A percentile compares a stretch with the other conserved stretches of the same genome.
phyloP scores from a whole-genome alignment of 2,888 invertebrate species.

The Osmoderma eremita region DNA sequence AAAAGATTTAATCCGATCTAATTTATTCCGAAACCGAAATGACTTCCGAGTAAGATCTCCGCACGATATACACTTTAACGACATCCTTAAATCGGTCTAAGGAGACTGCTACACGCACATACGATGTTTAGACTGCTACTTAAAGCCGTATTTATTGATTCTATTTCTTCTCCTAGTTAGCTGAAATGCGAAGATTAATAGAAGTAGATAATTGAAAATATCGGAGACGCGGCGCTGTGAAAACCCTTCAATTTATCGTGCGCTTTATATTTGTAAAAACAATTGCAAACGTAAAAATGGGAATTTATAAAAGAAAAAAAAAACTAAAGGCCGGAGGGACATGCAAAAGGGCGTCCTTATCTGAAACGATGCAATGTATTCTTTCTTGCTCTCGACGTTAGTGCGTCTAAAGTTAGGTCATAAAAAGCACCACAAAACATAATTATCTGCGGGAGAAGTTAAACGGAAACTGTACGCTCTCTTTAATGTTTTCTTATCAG shows the following conservation, averaged over 20 bases:
- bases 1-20: conserved; percentile 57
- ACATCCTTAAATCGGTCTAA: conserved; percentile 59
- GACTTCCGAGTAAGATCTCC: conserved; percentile 59
- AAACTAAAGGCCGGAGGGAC: not conserved
- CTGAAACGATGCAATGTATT: conserved; percentile 15
- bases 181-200: conserved; percentile 41
- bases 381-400: conserved; percentile 4
- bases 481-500: too few relatives aligned
- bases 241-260: conserved; percentile 23
- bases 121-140: conserved; percentile 45
- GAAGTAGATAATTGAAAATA: conserved; percentile 39
- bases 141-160: conserved; percentile 44
- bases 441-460: too few relatives aligned
- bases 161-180: conserved; percentile 46
- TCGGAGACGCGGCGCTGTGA: conserved; percentile 18
- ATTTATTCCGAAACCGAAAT: conserved; percentile 59
- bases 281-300: conserved; percentile 13
- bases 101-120: conserved; percentile 53
- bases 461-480: too few relatives aligned
- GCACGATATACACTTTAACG: conserved; percentile 58
- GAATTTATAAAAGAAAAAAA: conserved; percentile 26
- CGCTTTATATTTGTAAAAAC: conserved; percentile 25
- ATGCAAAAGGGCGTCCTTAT: conserved; percentile 21
- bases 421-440: too few relatives aligned
- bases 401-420: not conserved